These are phyloP conservation scores for Aphodius sticticus DNA, from an alignment of 2,888 invertebrate genomes.

Conservation along the genomic window DNA sequence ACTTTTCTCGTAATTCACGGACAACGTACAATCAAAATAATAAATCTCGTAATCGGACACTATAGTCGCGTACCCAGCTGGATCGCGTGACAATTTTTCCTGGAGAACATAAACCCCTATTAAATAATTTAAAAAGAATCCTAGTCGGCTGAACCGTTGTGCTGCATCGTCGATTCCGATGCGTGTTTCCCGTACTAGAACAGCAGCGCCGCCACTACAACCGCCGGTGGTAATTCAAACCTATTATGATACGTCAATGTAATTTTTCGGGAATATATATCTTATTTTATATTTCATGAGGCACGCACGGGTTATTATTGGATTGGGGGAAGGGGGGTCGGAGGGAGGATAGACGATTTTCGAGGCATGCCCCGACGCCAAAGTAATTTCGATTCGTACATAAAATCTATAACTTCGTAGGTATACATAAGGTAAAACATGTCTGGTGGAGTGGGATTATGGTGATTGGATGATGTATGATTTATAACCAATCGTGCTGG, in stretches of 20 bases:
- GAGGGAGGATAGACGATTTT: neutral
- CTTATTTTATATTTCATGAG: conserved; percentile 47
- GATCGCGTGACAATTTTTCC: neutral
- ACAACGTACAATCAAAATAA: neutral
- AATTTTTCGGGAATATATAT: conserved; percentile 35
- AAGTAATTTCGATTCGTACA: too few species aligned
- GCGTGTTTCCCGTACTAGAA: neutral
- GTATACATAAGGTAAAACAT: too few species aligned
- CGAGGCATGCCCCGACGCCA: neutral
- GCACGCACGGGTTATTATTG: conserved; percentile 40
- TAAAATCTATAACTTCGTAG: too few species aligned
- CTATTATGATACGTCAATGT: conserved; percentile 15
- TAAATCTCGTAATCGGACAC: neutral
- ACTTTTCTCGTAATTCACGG: neutral
- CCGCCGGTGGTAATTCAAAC: conserved; percentile 11
- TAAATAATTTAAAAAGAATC: conserved; percentile 4
- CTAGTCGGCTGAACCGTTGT: neutral
- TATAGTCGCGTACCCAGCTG: neutral
- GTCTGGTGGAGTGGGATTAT: too few species aligned
- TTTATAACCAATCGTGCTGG: too few species aligned
- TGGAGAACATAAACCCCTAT: neutral
- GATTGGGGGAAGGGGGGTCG: conserved; percentile 6
- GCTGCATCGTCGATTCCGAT: neutral
- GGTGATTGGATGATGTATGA: too few species aligned
- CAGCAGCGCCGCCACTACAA: neutral